Percentiles rank a stretch among this genome's conserved stretches.
Conservation (phyloP, 2,888 invertebrate genomes). For the Ectobius pallidus region DNA sequence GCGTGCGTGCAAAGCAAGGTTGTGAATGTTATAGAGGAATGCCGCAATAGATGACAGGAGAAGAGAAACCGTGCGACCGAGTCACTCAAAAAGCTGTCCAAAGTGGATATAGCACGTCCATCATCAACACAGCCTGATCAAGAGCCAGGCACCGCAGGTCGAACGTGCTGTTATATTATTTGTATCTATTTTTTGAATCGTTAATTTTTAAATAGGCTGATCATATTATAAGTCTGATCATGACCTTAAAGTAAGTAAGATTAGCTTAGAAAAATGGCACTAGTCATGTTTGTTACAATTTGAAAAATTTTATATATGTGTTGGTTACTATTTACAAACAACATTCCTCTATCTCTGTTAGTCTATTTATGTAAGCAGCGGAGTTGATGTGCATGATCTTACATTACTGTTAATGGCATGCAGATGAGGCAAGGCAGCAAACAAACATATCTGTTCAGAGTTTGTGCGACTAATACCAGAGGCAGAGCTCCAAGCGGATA, state of each 20-base stretch:
- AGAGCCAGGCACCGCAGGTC: slow-evolving; percentile 2
- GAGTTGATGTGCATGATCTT: neutral
- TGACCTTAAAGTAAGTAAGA: slow-evolving; percentile 37
- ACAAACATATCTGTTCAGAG: neutral
- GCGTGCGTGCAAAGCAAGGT: slow-evolving; percentile 24
- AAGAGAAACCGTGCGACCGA: slow-evolving; percentile 37
- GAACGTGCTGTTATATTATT: slow-evolving; percentile 35
- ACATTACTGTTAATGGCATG: slow-evolving; percentile 11
- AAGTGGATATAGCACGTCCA: slow-evolving; percentile 43
- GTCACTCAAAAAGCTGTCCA: slow-evolving; percentile 37
- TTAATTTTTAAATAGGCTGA: slow-evolving; percentile 42
- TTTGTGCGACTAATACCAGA: neutral
- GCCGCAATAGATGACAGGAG: slow-evolving; percentile 6
- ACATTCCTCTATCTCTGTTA: slow-evolving; percentile 55
- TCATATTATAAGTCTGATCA: slow-evolving; percentile 40
- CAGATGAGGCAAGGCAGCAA: neutral
- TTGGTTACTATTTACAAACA: slow-evolving; percentile 61
- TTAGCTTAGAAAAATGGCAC: slow-evolving; percentile 54
- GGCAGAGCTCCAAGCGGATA: neutral
- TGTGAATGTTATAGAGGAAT: slow-evolving; percentile 39
- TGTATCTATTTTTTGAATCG: slow-evolving; percentile 42
- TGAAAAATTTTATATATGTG: slow-evolving; percentile 62
- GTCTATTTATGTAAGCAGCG: neutral
- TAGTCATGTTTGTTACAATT: slow-evolving; percentile 63
- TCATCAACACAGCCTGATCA: slow-evolving; percentile 28